Evolutionary conservation across 2,797 vertebrate species (phyloP), one percentile per base, ranked within the genome.

Genomic region (Alca torda): DNA sequence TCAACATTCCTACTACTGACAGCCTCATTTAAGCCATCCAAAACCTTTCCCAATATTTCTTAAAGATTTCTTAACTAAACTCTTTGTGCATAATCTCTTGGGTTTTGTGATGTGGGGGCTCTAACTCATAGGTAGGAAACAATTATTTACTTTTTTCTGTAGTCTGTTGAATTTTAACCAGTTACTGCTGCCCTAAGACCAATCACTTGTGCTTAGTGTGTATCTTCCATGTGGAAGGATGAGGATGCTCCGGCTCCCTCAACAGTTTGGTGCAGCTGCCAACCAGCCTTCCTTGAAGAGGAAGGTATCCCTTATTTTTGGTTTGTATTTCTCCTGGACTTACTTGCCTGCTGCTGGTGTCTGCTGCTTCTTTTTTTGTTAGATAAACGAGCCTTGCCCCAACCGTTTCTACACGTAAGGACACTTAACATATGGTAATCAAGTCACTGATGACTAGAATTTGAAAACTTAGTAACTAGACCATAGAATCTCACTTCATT

Each of bases 371-470:
- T 89, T 63, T 59, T 81, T 72, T 13, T 76, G 17, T 48, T 25
- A 30, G 35, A 46, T 80, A 78, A 64, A n/a, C 33, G 24, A 72
- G 4, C 14, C 30, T 80, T 61, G 37, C n/a, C 39, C n/a, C 10
- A 45, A 8, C 0, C 0, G 10, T 51, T 87, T 10, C 28, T 57
- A 11, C 8, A 10, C 41, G 6, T 20, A 64, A 72, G 30, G 24
- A 46, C 20, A 39, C 26, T 79, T 51, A 53, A 56, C 17, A n/a
- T 45, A 41, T 6, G 1, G 1, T 59, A 39, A 74, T 37, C 20
- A 31, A 91, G 54, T 77, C 15, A 56, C 30, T 91, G 53, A 24
- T 76, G 31, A 64, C 59, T 39, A 41, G 78, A 65, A 77, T 83
- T 68, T 76, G 67, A 83, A 79, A 93, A 53, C 9, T 35, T 80